Evolutionary conservation across 2,113 vertebrate genomes (phyloP).

Genomic region (Paracanthobrama guichenoti): DNA sequence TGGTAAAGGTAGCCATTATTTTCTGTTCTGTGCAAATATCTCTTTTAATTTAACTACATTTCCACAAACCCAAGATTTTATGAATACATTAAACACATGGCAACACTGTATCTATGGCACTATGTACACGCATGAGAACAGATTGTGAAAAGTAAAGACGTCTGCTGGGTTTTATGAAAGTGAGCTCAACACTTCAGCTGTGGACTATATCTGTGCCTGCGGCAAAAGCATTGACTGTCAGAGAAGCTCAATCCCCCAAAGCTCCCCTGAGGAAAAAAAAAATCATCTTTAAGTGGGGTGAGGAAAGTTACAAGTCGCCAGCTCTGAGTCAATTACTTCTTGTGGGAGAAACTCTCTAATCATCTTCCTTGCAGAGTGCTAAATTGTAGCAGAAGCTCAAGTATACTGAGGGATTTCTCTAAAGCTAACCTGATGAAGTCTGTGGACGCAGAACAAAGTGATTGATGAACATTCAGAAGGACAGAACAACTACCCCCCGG

Average conservation of each 20-base stretch:
- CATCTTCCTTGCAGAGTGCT: slow-evolving; percentile 21
- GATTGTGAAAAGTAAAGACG: background rate
- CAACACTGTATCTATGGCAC: background rate
- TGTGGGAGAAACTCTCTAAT: slow-evolving; percentile 37
- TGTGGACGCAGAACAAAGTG: background rate
- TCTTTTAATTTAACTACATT: background rate
- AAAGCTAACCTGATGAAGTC: background rate
- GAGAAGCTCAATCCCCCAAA: slow-evolving; percentile 19
- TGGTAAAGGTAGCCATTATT: background rate
- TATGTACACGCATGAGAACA: background rate
- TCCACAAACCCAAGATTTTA: background rate
- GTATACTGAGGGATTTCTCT: slow-evolving; percentile 1
- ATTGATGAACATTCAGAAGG: background rate
- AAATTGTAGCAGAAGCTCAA: slow-evolving; percentile 5
- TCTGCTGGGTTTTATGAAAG: background rate
- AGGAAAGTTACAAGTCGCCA: slow-evolving; percentile 24
- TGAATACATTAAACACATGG: background rate
- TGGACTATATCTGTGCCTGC: slow-evolving; percentile 18
- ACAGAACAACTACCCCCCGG: background rate
- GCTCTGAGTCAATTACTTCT: slow-evolving; percentile 28
- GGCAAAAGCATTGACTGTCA: slow-evolving; percentile 33
- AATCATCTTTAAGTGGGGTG: slow-evolving; percentile 19
- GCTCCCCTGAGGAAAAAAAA: background rate
- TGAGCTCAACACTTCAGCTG: slow-evolving; percentile 27
- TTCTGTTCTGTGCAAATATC: background rate